These are phyloP conservation scores for Platyrinchus mystaceus DNA, from an alignment of 2,797 vertebrate species.

Conservation along the genomic window DNA sequence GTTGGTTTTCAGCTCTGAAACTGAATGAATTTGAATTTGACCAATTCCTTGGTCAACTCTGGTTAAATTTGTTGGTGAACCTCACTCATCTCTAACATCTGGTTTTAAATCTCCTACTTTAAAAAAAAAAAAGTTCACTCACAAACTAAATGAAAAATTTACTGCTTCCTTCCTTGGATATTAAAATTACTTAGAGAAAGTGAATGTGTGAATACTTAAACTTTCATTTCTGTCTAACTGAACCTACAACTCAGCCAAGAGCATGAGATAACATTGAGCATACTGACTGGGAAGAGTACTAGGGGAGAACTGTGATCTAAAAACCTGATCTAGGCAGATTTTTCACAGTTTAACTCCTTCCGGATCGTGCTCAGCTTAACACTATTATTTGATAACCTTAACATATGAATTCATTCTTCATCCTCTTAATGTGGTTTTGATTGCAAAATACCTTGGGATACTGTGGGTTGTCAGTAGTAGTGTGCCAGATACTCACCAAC, in stretches of 20 bases:
- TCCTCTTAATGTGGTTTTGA: background rate
- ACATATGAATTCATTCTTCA: background rate
- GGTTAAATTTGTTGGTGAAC: background rate
- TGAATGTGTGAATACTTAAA: background rate
- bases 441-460: background rate
- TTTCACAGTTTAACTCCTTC: background rate
- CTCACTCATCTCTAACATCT: background rate
- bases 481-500: background rate
- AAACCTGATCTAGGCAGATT: background rate
- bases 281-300: background rate
- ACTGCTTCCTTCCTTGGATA: background rate
- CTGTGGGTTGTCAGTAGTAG: background rate
- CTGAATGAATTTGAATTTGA: background rate
- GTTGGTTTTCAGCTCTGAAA: background rate
- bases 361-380: background rate
- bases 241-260: background rate
- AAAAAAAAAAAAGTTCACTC: background rate
- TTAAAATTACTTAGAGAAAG: background rate
- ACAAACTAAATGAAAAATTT: background rate
- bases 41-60: background rate
- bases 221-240: background rate
- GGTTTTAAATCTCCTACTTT: background rate
- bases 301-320: background rate
- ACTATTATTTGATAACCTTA: background rate
- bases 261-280: background rate